Conservation (phyloP, 2,797 vertebrate genomes). For the Tragelaphus eurycerus region DNA sequence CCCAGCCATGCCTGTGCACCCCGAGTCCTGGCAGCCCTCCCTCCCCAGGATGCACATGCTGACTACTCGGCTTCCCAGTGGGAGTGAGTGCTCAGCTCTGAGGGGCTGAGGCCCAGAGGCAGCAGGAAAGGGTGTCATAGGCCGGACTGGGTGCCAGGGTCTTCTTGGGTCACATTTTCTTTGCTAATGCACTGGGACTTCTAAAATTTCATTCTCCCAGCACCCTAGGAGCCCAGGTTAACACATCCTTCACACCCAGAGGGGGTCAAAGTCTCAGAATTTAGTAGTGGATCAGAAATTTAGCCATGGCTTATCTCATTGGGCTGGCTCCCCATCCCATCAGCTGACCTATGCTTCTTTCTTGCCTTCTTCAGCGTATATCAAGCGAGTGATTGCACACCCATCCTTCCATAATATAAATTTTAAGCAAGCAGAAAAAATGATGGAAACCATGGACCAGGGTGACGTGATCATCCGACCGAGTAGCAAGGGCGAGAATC, state of each 20-base stretch:
- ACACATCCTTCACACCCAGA: neutral
- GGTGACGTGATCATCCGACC: slow-evolving; percentile 97
- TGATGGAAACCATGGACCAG: slow-evolving; percentile 99
- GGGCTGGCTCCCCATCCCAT: neutral
- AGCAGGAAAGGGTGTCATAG: neutral
- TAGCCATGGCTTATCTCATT: neutral
- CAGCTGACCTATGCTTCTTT: slow-evolving; percentile 8
- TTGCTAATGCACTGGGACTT: neutral
- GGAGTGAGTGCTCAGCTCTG: neutral
- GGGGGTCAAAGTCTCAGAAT: neutral
- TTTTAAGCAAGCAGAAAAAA: slow-evolving; percentile 99
- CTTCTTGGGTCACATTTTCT: neutral
- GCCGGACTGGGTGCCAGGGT: neutral
- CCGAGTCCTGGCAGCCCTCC: neutral
- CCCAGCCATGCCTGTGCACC: neutral
- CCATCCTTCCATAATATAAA: slow-evolving; percentile 99
- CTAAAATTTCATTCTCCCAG: neutral
- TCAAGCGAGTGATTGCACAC: slow-evolving; percentile 98
- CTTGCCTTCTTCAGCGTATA: slow-evolving; percentile 88
- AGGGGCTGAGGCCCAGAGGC: neutral
- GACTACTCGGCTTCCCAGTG: neutral
- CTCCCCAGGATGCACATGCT: neutral
- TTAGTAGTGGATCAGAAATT: neutral
- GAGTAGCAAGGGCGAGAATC: slow-evolving; percentile 99
- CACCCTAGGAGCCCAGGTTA: neutral